Conservation (phyloP, 2,888 invertebrate species). For the Xanthia icteritia region DNA sequence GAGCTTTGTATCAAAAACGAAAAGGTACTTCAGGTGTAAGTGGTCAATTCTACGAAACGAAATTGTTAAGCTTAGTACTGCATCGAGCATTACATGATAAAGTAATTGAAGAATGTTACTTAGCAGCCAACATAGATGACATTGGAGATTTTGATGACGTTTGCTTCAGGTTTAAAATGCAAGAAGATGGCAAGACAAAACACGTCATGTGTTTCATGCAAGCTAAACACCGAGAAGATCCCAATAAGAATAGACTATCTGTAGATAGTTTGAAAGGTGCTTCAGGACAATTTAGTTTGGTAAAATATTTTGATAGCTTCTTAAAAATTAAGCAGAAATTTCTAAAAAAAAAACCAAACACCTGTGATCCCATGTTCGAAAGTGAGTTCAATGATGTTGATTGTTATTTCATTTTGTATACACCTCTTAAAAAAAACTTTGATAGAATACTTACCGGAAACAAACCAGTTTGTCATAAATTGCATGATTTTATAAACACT, state of each 20-base stretch:
- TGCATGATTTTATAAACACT: constrained; percentile 68
- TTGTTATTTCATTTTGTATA: constrained; percentile 71
- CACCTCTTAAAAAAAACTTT: constrained; percentile 68
- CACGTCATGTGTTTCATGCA: constrained; percentile 70
- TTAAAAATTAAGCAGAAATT: constrained; percentile 70
- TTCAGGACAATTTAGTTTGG: constrained; percentile 66
- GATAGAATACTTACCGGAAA: constrained; percentile 52
- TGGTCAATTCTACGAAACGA: constrained; percentile 69
- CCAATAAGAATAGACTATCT: constrained; percentile 66
- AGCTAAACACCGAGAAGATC: constrained; percentile 72
- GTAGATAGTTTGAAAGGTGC: constrained; percentile 64
- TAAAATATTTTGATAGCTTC: constrained; percentile 72
- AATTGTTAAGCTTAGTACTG: constrained; percentile 68
- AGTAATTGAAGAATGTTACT: constrained; percentile 65
- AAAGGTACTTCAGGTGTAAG: constrained; percentile 63
- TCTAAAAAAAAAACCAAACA: constrained; percentile 47
- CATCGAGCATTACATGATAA: constrained; percentile 68
- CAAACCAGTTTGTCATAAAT: constrained; percentile 56
- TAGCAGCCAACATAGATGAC: constrained; percentile 71
- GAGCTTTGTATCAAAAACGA: constrained; percentile 55
- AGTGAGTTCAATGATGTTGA: constrained; percentile 65
- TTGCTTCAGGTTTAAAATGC: constrained; percentile 68
- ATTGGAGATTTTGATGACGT: constrained; percentile 74
- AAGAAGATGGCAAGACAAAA: constrained; percentile 48
- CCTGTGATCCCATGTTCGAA: constrained; percentile 66